Evolutionary conservation across 2,888 invertebrate genomes (phyloP).

Genomic region (Villa cingulata): DNA sequence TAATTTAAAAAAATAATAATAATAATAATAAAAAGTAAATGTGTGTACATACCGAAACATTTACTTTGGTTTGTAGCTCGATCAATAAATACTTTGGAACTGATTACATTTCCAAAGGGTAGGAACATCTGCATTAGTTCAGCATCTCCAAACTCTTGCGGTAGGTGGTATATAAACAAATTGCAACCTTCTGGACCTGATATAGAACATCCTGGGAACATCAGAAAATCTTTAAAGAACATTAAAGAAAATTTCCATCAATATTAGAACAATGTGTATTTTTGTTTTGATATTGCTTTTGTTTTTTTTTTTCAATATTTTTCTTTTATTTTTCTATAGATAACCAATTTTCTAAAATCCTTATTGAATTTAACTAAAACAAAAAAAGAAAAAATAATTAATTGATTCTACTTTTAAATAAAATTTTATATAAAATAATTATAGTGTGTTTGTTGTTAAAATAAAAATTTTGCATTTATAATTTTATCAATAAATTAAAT

Average conservation of each 20-base stretch:
- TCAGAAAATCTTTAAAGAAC: constrained; percentile 56
- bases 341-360: no score
- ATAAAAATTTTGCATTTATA: no score
- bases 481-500: no score
- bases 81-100: constrained; percentile 99
- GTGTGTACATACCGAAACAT: constrained; percentile 96
- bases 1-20: constrained; percentile 1
- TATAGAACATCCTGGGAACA: constrained; percentile 82
- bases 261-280: constrained; percentile 6
- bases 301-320: no score
- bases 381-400: no score
- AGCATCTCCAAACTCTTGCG: constrained; percentile 98
- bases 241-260: constrained; percentile 20
- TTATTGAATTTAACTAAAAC: no score
- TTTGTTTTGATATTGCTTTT: no score
- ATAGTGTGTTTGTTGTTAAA: no score
- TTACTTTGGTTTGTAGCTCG: constrained; percentile 99
- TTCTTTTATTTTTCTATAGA: no score
- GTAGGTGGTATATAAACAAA: constrained; percentile 99
- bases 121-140: constrained; percentile 99
- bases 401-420: no score
- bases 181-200: constrained; percentile 99
- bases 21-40: no score
- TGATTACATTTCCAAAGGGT: constrained; percentile 98
- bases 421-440: no score